A percentile compares a stretch with the other conserved stretches of the same genome.
These are phyloP conservation scores for Microctonus aethiopoides DNA, from an alignment of 2,888 invertebrate species.

Conservation along the genomic window DNA sequence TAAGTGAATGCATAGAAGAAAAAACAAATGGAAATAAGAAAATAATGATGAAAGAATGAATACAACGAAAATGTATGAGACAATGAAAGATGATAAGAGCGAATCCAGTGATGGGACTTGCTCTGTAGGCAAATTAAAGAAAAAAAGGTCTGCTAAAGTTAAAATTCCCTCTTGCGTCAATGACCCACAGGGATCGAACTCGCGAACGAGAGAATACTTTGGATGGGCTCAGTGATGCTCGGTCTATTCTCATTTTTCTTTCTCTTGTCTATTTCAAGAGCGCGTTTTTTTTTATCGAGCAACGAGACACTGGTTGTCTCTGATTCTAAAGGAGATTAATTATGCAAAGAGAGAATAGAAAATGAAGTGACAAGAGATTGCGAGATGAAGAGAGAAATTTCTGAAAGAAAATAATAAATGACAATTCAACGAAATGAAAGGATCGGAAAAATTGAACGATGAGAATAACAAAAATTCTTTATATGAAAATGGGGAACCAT, in stretches of 20 bases:
- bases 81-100: neutral
- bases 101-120: conserved; percentile 1
- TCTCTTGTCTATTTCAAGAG: neutral
- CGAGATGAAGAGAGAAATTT: neutral
- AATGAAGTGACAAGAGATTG: neutral
- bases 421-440: neutral
- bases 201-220: conserved; percentile 8
- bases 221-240: neutral
- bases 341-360: conserved; percentile 11
- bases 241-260: conserved; percentile 6
- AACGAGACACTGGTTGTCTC: neutral
- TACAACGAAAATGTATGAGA: neutral
- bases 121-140: too few relatives aligned
- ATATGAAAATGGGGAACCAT: neutral
- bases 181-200: neutral
- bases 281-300: neutral
- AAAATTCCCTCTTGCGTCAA: conserved; percentile 12
- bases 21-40: neutral
- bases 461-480: neutral
- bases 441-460: neutral
- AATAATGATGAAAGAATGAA: neutral
- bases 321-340: conserved; percentile 19
- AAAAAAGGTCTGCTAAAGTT: conserved; percentile 15
- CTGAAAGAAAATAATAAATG: neutral
- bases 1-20: neutral